Evolutionary conservation across 2,888 invertebrate genomes (phyloP), one percentile per base, ranked within the genome.

Genomic region (Heliconius aoede): DNA sequence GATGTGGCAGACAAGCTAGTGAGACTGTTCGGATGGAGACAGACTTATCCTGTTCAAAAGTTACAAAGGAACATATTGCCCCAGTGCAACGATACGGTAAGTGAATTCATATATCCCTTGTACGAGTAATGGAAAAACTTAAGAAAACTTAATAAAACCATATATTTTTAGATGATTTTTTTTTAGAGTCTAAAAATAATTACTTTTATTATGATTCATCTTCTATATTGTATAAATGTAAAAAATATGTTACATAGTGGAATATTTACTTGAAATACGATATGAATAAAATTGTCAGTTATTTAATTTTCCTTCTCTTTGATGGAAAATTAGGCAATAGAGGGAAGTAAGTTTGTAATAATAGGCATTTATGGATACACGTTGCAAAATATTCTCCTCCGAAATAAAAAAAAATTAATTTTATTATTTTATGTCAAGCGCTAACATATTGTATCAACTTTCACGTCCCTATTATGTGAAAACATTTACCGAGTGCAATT

Each of bases 21-120:
- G 83, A 96, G 97, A 80, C 93, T 97, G 80, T 97, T 97, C 86
- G 97, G 97, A 76, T 97, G 97, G 97, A 93, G 97, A 82, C 97
- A 97, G 88, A 97, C 97, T 13, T 97, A 97, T 86, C 96, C 97
- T 79, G 97, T 97, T 81, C 96, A 97, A 86, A 97, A 97, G 87
- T 93, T 97, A 82, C 97, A 97, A 85, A 95, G 96, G 91, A 89
- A 93, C 89, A 84, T 95, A 86, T 78, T 95, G 86, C 86, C 94
- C 80, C 90, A 95, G 89, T 85, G 92, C 85, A 82, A 89, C 89
- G 86, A 94, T 88, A 81, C 87, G 95, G 89, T 89, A 86, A 89
- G 86, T 79, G 55, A 9, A 4, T 24, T 0, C 18, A 21, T 21
- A 62, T n/a, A 36, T 24, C n/a, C 11, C 62, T 26, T 40, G 11